Conservation (phyloP, 2,888 invertebrate genomes). For the Cephonodes hylas region DNA sequence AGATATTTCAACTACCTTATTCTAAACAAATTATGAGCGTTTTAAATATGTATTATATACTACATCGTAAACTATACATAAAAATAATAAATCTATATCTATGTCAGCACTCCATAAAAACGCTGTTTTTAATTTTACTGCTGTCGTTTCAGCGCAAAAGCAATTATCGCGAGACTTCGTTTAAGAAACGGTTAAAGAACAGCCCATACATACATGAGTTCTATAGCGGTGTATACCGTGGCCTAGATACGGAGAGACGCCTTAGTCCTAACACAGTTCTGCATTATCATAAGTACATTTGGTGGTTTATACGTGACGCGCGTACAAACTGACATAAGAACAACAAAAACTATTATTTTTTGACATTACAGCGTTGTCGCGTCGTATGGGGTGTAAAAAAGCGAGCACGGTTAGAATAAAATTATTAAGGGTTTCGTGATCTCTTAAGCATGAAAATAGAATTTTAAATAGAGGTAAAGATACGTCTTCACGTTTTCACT, state of each 20-base stretch:
- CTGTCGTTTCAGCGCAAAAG: too few relatives aligned
- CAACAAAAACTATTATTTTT: neutral
- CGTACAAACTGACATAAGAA: neutral
- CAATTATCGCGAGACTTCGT: too few relatives aligned
- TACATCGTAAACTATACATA: too few relatives aligned
- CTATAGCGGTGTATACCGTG: neutral
- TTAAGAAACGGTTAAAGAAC: too few relatives aligned
- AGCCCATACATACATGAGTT: neutral
- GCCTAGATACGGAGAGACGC: neutral
- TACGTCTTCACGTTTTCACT: too few relatives aligned
- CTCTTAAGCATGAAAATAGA: neutral
- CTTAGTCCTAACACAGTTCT: neutral
- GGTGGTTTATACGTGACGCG: neutral
- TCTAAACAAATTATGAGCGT: too few relatives aligned
- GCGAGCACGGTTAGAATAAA: neutral
- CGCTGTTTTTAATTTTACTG: too few relatives aligned
- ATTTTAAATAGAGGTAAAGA: too few relatives aligned
- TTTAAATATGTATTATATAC: too few relatives aligned
- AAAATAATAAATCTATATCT: too few relatives aligned
- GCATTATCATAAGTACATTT: neutral
- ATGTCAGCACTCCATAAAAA: too few relatives aligned
- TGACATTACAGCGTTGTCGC: neutral
- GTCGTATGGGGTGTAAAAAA: neutral
- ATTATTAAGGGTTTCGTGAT: neutral
- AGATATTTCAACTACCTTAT: too few relatives aligned